Conservation (phyloP, 1,140 invertebrate species). For the Triops cancriformis region DNA sequence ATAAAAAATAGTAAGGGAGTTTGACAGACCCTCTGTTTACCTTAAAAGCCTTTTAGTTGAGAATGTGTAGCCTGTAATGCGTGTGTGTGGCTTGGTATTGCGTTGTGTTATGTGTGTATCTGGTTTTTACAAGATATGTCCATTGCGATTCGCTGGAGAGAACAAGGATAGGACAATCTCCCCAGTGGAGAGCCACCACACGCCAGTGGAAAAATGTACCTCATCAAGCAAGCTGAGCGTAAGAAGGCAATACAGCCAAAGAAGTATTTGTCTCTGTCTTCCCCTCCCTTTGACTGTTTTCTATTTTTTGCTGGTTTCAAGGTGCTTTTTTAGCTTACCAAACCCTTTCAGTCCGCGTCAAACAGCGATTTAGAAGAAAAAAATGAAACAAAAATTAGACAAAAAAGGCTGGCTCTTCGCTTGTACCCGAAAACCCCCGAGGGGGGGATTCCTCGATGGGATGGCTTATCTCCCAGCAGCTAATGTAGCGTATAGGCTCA, state of each 20-base stretch:
- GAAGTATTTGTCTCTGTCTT: not conserved
- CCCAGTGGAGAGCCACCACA: not conserved
- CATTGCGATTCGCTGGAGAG: not conserved
- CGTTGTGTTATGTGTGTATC: not conserved
- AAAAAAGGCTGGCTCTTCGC: not conserved
- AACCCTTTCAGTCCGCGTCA: not conserved
- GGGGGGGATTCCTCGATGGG: not conserved
- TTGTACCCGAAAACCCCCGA: not conserved
- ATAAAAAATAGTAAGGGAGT: no score
- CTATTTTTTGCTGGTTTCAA: not conserved
- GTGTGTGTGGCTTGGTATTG: no score
- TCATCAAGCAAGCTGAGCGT: not conserved
- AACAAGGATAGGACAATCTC: not conserved
- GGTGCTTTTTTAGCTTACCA: not conserved
- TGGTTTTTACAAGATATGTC: not conserved
- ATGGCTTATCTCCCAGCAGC: not conserved
- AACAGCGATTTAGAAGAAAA: no score
- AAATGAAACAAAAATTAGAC: not conserved
- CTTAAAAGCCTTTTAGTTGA: no score
- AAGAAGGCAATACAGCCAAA: not conserved
- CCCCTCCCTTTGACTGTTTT: not conserved
- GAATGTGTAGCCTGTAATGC: no score
- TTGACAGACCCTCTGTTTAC: no score
- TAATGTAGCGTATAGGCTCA: not conserved
- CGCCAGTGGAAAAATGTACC: not conserved